A percentile compares a stretch with the other conserved stretches of the same genome.
Evolutionary conservation across 2,113 vertebrate genomes (phyloP).

Genomic region (Dryoscopus gambensis): DNA sequence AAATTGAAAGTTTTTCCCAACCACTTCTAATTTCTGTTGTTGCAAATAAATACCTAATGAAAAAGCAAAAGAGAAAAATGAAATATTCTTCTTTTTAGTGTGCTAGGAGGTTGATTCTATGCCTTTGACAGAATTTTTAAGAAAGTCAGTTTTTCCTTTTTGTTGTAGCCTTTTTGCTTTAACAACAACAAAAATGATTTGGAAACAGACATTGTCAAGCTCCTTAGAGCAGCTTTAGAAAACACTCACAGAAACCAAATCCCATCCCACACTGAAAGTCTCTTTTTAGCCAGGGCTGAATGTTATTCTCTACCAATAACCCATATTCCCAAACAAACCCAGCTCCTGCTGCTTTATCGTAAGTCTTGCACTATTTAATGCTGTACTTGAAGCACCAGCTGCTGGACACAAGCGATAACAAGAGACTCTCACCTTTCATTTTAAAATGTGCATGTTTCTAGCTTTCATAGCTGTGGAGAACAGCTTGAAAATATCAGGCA

Average conservation of each 20-base stretch:
- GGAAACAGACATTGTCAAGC: background rate
- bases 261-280: background rate
- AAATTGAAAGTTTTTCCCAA: background rate
- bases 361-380: constrained; percentile 23
- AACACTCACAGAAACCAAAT: background rate
- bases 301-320: background rate
- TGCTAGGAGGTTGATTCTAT: background rate
- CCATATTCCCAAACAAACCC: constrained; percentile 14
- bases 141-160: background rate
- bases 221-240: constrained; percentile 1
- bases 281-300: constrained; percentile 6
- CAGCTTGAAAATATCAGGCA: background rate
- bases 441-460: constrained; percentile 13
- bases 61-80: background rate
- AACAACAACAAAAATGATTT: background rate
- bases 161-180: background rate
- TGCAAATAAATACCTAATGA: background rate
- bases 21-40: background rate
- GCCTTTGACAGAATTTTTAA: background rate
- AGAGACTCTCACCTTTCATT: constrained; percentile 46
- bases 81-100: background rate
- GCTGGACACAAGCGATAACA: constrained; percentile 50
- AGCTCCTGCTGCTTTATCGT: background rate
- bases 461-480: background rate
- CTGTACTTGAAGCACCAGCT: constrained; percentile 37